Percentiles rank a stretch among this genome's conserved stretches.
Evolutionary conservation across 1,140 invertebrate genomes (phyloP).

Genomic region (Limonius californicus): DNA sequence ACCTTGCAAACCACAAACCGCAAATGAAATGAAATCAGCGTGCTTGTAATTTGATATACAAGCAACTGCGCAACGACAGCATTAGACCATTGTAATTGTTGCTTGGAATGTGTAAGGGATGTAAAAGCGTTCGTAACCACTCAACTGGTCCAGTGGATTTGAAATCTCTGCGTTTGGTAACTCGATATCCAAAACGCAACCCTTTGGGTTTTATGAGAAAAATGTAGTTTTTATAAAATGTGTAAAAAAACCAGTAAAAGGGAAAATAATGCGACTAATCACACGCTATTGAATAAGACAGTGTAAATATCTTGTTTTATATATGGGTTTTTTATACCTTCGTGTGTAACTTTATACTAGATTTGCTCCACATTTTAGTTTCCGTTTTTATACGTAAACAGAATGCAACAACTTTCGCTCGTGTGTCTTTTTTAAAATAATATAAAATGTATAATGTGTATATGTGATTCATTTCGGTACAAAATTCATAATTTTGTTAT

Average conservation of each 20-base stretch:
- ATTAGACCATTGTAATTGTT: constrained; percentile 32
- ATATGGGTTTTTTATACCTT: too few species aligned
- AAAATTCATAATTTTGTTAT: too few species aligned
- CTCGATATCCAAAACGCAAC: constrained; percentile 16
- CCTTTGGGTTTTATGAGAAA: constrained; percentile 20
- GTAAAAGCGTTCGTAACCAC: constrained; percentile 25
- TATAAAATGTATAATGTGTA: too few species aligned
- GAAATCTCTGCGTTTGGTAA: constrained; percentile 19
- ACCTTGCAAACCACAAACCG: constrained; percentile 31
- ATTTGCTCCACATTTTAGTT: too few species aligned
- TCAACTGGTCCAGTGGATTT: constrained; percentile 26
- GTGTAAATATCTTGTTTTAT: too few species aligned
- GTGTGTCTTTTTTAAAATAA: too few species aligned
- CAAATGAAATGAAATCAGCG: constrained; percentile 33
- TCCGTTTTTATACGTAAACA: too few species aligned
- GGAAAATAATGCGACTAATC: background rate
- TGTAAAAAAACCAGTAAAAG: background rate
- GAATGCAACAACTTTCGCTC: too few species aligned
- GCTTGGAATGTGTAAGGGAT: constrained; percentile 18
- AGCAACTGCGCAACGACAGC: constrained; percentile 27
- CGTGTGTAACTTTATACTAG: too few species aligned
- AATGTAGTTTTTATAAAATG: constrained; percentile 4
- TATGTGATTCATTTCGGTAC: too few species aligned
- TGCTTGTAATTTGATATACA: constrained; percentile 26
- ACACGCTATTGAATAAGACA: background rate